phyloP scores from a whole-genome alignment of 2,797 vertebrate species.

The Sciurus carolinensis region DNA sequence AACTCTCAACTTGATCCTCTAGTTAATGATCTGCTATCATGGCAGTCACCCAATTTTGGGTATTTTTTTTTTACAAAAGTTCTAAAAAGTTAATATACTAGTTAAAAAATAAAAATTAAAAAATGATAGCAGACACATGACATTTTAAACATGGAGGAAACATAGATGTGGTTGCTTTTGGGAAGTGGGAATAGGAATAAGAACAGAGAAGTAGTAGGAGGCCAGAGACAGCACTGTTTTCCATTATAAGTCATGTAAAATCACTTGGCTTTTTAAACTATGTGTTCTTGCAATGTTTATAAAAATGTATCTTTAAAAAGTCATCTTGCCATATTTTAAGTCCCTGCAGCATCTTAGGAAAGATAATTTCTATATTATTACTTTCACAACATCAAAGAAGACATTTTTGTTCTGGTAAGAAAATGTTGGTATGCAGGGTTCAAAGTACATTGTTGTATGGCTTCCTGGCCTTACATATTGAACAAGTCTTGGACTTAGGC shows the following conservation, averaged over 20 bases:
- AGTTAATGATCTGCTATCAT: background rate
- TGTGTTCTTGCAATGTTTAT: constrained; percentile 41
- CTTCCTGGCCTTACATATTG: constrained; percentile 34
- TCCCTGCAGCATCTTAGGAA: constrained; percentile 23
- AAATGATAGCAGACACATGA: background rate
- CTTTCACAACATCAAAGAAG: constrained; percentile 30
- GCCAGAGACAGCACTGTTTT: background rate
- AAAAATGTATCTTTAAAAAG: constrained; percentile 58
- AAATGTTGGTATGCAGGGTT: constrained; percentile 44
- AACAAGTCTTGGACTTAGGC: constrained; percentile 50
- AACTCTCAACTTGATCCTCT: background rate
- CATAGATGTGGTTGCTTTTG: background rate
- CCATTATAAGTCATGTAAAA: constrained; percentile 40
- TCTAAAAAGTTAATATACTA: constrained; percentile 36
- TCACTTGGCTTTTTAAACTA: constrained; percentile 37
- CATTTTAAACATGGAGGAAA: constrained; percentile 27
- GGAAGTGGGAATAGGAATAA: background rate
- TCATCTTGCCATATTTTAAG: constrained; percentile 66
- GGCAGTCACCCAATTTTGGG: background rate
- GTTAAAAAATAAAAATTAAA: background rate
- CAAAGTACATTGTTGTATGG: constrained; percentile 13
- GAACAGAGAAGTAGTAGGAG: background rate
- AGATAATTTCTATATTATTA: constrained; percentile 59
- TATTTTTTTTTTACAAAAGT: background rate
- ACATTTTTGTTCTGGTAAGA: constrained; percentile 45